Percentiles rank a stretch among this genome's conserved stretches.
Conservation (phyloP, 2,797 vertebrate genomes). For the Bovichtus diacanthus region DNA sequence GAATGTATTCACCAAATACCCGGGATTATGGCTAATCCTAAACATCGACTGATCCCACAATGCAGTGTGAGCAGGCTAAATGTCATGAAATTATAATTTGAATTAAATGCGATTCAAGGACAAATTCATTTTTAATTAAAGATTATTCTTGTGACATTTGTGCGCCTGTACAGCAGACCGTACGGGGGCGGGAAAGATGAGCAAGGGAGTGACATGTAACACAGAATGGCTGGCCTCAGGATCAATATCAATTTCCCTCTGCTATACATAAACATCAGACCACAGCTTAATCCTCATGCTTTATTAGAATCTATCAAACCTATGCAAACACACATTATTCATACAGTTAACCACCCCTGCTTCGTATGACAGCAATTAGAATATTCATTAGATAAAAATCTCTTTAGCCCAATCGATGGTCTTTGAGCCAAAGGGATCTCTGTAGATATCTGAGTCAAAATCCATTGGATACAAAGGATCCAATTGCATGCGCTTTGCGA, state of each 20-base stretch:
- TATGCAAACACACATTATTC: constrained; percentile 64
- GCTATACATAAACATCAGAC: constrained; percentile 71
- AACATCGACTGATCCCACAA: constrained; percentile 72
- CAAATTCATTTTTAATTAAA: constrained; percentile 55
- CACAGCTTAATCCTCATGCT: constrained; percentile 64
- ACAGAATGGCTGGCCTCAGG: constrained; percentile 25
- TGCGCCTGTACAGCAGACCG: background rate
- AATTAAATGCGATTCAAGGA: constrained; percentile 48
- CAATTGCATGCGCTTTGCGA: constrained; percentile 72
- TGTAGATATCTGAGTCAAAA: constrained; percentile 70
- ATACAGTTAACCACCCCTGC: constrained; percentile 33
- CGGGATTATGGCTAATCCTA: constrained; percentile 77
- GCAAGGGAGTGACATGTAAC: constrained; percentile 25
- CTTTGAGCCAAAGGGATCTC: constrained; percentile 67
- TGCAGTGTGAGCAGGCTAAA: constrained; percentile 55
- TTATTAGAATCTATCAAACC: constrained; percentile 70
- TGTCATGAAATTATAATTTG: constrained; percentile 59
- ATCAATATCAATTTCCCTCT: constrained; percentile 68
- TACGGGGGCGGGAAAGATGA: constrained; percentile 20
- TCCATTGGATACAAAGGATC: constrained; percentile 74
- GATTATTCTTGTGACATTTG: constrained; percentile 53
- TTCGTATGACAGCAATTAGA: constrained; percentile 67
- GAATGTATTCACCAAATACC: constrained; percentile 68
- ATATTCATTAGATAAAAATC: constrained; percentile 78
- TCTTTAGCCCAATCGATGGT: constrained; percentile 65